phyloP scores from a whole-genome alignment of 2,113 vertebrate genomes.

The Ctenodactylus gundi region DNA sequence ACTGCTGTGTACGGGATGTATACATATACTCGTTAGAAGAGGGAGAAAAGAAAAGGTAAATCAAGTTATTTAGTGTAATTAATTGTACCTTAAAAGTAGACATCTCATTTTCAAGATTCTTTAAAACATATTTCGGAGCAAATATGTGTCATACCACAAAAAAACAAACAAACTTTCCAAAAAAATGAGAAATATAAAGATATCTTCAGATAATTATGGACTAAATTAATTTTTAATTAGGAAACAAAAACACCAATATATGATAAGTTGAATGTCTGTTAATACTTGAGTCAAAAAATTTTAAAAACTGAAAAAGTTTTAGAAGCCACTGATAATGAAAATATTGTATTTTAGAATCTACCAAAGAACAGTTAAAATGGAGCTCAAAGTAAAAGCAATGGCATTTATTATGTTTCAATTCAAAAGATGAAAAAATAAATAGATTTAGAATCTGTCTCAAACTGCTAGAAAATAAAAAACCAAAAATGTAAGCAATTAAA shows the following conservation, averaged over 20 bases:
- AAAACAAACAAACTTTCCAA: background rate
- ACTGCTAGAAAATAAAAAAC: background rate
- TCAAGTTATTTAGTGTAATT: conserved; percentile 18
- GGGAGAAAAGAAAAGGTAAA: background rate
- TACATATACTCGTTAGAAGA: too few species aligned
- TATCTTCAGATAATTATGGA: background rate
- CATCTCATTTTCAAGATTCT: conserved; percentile 7
- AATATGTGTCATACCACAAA: background rate
- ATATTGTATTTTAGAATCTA: conserved; percentile 3
- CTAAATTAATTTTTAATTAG: background rate
- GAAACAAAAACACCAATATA: background rate
- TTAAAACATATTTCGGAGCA: background rate
- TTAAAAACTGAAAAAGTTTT: conserved; percentile 2
- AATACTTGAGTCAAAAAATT: background rate
- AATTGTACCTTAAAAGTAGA: background rate
- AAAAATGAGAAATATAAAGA: background rate
- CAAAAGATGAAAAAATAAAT: background rate
- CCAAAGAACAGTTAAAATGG: background rate
- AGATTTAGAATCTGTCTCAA: background rate
- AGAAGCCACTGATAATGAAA: background rate
- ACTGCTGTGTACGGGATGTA: too few species aligned
- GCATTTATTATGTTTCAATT: background rate
- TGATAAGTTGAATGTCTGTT: background rate
- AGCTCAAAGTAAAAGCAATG: background rate
- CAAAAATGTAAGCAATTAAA: background rate